A percentile compares a stretch with the other conserved stretches of the same genome.
Conservation (phyloP, 2,888 invertebrate genomes). For the Ditylenchus weischeri region DNA sequence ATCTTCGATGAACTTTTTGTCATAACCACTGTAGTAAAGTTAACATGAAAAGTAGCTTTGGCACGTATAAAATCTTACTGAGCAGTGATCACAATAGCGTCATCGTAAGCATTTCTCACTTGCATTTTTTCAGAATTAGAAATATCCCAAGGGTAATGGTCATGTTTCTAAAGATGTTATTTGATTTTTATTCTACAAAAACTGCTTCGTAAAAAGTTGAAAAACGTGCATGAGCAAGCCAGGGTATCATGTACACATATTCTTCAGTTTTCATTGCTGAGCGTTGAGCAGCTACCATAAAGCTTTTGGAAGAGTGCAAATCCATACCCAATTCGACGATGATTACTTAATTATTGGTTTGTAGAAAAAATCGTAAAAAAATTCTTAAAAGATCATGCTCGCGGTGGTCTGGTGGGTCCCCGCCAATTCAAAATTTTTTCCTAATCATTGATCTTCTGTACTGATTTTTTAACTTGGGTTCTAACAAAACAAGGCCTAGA, state of each 20-base stretch:
- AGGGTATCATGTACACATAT: slow-evolving; percentile 54
- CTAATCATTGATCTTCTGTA: too few species aligned
- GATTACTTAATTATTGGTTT: slow-evolving; percentile 41
- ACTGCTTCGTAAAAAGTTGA: background rate
- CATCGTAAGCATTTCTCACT: slow-evolving; percentile 52
- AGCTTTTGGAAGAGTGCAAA: slow-evolving; percentile 45
- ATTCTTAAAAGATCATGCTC: background rate
- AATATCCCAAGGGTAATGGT: slow-evolving; percentile 57
- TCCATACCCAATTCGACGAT: slow-evolving; percentile 57
- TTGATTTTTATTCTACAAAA: background rate
- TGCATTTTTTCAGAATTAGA: slow-evolving; percentile 54
- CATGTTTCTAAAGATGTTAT: slow-evolving; percentile 41
- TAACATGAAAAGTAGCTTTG: too few species aligned
- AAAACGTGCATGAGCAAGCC: slow-evolving; percentile 52
- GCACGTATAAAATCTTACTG: slow-evolving; percentile 26
- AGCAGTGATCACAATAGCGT: slow-evolving; percentile 55
- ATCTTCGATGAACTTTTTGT: slow-evolving; percentile 55
- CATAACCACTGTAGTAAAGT: slow-evolving; percentile 40
- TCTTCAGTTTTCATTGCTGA: slow-evolving; percentile 47
- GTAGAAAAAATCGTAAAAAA: background rate
- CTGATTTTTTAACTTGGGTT: too few species aligned
- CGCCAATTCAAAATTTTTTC: too few species aligned
- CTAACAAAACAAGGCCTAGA: too few species aligned
- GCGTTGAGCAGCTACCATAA: slow-evolving; percentile 50
- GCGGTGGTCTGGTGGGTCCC: too few species aligned